phyloP scores from a whole-genome alignment of 2,113 vertebrate species.

The Porphyrio hochstetteri region DNA sequence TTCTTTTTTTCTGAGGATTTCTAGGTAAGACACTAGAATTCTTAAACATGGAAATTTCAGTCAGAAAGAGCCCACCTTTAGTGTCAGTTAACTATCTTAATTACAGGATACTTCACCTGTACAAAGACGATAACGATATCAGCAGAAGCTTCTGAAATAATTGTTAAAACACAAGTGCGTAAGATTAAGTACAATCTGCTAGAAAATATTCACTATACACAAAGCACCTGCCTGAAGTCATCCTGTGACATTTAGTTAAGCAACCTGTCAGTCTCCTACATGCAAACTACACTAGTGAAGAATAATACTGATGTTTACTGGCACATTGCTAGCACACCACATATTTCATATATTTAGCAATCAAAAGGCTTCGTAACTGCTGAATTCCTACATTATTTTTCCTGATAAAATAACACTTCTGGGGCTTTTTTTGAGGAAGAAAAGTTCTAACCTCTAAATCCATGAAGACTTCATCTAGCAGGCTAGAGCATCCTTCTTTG shows the following conservation, averaged over 20 bases:
- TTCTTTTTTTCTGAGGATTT: not conserved
- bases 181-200: not conserved
- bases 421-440: not conserved
- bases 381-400: not conserved
- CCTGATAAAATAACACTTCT: not conserved
- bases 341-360: not conserved
- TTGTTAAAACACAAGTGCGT: not conserved
- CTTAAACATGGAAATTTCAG: not conserved
- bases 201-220: not conserved
- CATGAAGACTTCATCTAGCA: constrained; percentile 95
- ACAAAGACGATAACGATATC: not conserved
- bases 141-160: not conserved
- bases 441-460: constrained; percentile 88
- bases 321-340: not conserved
- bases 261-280: not conserved
- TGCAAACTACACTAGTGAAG: not conserved
- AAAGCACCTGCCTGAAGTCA: not conserved
- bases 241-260: not conserved
- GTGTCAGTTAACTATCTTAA: not conserved
- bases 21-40: not conserved
- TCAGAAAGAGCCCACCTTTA: not conserved
- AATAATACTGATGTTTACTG: not conserved
- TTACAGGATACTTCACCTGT: not conserved
- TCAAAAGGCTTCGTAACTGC: not conserved
- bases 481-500: constrained; percentile 90